Evolutionary conservation across 2,113 vertebrate species (phyloP).

Genomic region (Hydrolagus affinis): DNA sequence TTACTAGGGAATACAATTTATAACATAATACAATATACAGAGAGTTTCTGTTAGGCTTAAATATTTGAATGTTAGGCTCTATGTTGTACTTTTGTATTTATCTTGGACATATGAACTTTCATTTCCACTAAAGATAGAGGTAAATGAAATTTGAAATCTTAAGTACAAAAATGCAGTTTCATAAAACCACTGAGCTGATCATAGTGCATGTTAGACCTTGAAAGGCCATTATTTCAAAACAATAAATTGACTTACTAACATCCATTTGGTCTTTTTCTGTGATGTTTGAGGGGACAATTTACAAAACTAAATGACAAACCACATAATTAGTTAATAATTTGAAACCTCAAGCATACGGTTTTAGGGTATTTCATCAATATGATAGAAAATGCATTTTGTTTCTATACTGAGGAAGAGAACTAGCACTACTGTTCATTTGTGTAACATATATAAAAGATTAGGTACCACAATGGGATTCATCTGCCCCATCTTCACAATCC

Average conservation of each 20-base stretch:
- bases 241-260: background rate
- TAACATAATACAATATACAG: background rate
- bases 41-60: too few species aligned
- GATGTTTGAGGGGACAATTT: background rate
- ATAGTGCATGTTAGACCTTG: background rate
- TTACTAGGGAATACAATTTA: background rate
- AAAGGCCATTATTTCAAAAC: background rate
- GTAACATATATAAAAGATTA: background rate
- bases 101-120: too few species aligned
- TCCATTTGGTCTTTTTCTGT: background rate
- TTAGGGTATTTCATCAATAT: background rate
- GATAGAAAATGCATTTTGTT: too few species aligned
- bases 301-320: background rate
- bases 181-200: background rate
- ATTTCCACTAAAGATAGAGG: background rate
- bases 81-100: too few species aligned
- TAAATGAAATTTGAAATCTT: background rate
- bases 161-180: background rate
- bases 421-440: background rate
- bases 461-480: conserved; percentile 93
- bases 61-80: background rate
- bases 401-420: background rate
- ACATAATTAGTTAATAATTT: background rate
- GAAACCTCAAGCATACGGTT: background rate
- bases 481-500: conserved; percentile 91